phyloP scores from a whole-genome alignment of 2,113 vertebrate species.

The Callopanchax toddi region DNA sequence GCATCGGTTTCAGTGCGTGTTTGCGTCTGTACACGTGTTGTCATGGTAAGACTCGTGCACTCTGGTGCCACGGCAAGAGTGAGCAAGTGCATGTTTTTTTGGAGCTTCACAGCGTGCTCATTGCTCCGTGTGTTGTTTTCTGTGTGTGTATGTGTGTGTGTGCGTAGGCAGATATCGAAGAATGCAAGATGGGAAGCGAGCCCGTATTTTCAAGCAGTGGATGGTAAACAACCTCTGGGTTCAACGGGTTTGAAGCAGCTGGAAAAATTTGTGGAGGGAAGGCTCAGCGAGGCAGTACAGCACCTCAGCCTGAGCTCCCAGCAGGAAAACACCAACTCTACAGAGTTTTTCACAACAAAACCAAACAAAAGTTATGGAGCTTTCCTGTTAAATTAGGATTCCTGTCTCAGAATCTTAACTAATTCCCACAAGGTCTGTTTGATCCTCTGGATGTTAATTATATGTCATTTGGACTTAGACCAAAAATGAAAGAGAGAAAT shows the following conservation, averaged over 20 bases:
- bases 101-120: neutral
- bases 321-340: conserved; percentile 57
- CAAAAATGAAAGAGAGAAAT: conserved; percentile 32
- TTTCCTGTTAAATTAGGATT: conserved; percentile 26
- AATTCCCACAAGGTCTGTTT: conserved; percentile 14
- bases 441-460: conserved; percentile 13
- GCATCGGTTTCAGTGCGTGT: conserved; percentile 37
- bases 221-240: conserved; percentile 80
- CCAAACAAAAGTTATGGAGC: conserved; percentile 63
- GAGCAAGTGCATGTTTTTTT: conserved; percentile 13
- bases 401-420: conserved; percentile 6
- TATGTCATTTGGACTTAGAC: conserved; percentile 20
- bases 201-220: conserved; percentile 75
- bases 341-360: conserved; percentile 51
- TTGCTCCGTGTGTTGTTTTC: conserved; percentile 48
- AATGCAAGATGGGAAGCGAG: conserved; percentile 75
- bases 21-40: conserved; percentile 48
- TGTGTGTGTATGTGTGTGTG: conserved; percentile 27
- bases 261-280: conserved; percentile 75
- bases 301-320: conserved; percentile 37
- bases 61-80: conserved; percentile 4
- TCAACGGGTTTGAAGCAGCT: conserved; percentile 81
- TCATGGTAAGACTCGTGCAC: conserved; percentile 29
- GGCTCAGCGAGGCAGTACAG: conserved; percentile 52
- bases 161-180: conserved; percentile 73